phyloP scores from a whole-genome alignment of 1,140 invertebrate species.

The Drosophila grimshawi region DNA sequence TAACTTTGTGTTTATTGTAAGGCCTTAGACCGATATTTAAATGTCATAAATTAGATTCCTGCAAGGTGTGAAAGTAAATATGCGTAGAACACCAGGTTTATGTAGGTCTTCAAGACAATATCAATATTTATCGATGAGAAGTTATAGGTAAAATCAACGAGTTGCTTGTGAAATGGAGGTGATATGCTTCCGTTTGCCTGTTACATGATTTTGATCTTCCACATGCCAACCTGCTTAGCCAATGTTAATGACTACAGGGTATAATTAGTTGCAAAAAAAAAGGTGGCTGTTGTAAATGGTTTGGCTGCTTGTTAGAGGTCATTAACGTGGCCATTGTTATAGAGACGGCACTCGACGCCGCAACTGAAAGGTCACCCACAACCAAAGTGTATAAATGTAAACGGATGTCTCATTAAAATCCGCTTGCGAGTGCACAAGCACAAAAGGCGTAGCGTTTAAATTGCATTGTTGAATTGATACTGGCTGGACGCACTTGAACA shows the following conservation, averaged over 20 bases:
- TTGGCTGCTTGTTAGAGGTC: constrained; percentile 77
- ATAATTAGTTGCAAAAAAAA: constrained; percentile 31
- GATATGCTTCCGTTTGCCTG: too few species aligned
- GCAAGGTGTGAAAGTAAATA: too few species aligned
- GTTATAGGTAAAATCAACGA: too few species aligned
- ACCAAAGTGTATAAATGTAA: constrained; percentile 36
- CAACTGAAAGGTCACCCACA: constrained; percentile 69
- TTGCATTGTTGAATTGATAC: constrained; percentile 65
- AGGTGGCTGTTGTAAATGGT: constrained; percentile 57
- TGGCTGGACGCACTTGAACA: constrained; percentile 53
- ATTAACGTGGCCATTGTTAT: constrained; percentile 76
- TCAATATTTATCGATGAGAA: too few species aligned
- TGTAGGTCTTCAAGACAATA: too few species aligned
- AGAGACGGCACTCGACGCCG: constrained; percentile 28
- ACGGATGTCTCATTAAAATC: constrained; percentile 76
- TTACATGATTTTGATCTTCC: too few species aligned
- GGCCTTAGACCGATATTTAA: too few species aligned
- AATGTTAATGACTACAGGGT: not conserved
- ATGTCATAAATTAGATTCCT: too few species aligned
- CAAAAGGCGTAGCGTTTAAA: constrained; percentile 56
- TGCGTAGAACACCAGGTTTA: too few species aligned
- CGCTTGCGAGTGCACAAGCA: constrained; percentile 67
- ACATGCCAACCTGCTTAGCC: not conserved
- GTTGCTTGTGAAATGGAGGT: too few species aligned
- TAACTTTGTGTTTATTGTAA: too few species aligned